Conservation (phyloP, 2,888 invertebrate species). For the Isoperla grammatica region DNA sequence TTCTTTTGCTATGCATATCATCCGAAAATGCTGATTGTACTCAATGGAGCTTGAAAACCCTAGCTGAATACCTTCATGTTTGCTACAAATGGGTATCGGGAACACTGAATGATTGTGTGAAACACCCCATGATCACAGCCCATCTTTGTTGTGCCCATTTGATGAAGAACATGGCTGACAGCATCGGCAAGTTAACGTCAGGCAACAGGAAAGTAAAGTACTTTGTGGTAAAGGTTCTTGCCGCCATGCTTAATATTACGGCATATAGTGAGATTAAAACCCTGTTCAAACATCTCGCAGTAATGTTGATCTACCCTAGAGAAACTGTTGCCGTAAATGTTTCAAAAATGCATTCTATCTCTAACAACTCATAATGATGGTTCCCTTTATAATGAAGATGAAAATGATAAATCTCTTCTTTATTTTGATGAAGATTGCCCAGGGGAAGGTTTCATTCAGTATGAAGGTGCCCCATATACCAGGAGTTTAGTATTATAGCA, state of each 20-base stretch:
- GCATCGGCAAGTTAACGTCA: not conserved
- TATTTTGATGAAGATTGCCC: not conserved
- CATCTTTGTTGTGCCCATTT: not conserved
- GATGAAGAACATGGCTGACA: slow-evolving; percentile 6
- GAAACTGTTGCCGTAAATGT: not conserved
- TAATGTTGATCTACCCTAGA: not conserved
- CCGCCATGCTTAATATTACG: not conserved
- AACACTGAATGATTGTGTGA: not conserved
- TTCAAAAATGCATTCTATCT: not conserved
- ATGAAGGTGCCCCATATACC: not conserved
- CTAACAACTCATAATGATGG: not conserved
- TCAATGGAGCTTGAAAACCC: not conserved
- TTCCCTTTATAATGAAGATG: not conserved
- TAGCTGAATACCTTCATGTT: not conserved
- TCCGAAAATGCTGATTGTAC: not conserved
- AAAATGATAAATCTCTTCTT: not conserved
- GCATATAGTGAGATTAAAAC: not conserved
- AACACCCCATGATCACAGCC: not conserved
- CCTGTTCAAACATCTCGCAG: not conserved
- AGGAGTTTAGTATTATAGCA: not conserved
- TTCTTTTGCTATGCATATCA: slow-evolving; percentile 3
- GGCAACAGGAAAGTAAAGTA: not conserved
- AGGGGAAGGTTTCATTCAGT: not conserved
- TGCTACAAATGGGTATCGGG: not conserved
- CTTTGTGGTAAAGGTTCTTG: not conserved